These are phyloP conservation scores for Epirrhoe tristata DNA, from an alignment of 2,888 invertebrate genomes.

Conservation along the genomic window DNA sequence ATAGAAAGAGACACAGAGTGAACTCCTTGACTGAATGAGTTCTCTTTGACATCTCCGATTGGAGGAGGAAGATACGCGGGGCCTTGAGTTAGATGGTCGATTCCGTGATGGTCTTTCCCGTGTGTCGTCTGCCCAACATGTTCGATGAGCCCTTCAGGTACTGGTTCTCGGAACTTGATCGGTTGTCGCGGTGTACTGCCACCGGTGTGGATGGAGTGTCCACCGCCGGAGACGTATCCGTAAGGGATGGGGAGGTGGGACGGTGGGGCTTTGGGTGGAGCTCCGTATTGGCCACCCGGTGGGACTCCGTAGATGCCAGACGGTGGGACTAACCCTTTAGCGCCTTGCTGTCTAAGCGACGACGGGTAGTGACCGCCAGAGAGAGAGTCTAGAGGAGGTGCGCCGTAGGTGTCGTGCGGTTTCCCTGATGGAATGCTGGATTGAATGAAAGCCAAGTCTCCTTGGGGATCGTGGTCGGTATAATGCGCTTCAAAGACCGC, in stretches of 20 bases:
- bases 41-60: constrained; percentile 84
- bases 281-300: constrained; percentile 80
- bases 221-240: constrained; percentile 75
- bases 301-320: constrained; percentile 87
- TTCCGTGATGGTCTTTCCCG: constrained; percentile 86
- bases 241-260: constrained; percentile 74
- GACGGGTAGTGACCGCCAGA: constrained; percentile 70
- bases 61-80: constrained; percentile 88
- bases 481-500: constrained; percentile 82
- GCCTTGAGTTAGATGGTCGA: constrained; percentile 80
- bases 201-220: constrained; percentile 70
- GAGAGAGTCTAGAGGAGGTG: constrained; percentile 77
- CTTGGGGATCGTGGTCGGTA: constrained; percentile 63
- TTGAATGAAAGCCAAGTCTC: constrained; percentile 47
- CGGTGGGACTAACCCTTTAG: constrained; percentile 85
- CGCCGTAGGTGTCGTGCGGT: constrained; percentile 69
- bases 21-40: constrained; percentile 58
- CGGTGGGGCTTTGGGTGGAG: constrained; percentile 65
- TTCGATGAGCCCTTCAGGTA: constrained; percentile 89
- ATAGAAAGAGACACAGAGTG: constrained; percentile 73
- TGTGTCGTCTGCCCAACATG: constrained; percentile 87
- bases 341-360: constrained; percentile 73
- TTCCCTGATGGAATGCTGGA: constrained; percentile 54
- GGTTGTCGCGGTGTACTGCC: constrained; percentile 85
- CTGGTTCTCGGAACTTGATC: constrained; percentile 90